Evolutionary conservation across 2,888 invertebrate species (phyloP).

Genomic region (Nemoura dubitans): DNA sequence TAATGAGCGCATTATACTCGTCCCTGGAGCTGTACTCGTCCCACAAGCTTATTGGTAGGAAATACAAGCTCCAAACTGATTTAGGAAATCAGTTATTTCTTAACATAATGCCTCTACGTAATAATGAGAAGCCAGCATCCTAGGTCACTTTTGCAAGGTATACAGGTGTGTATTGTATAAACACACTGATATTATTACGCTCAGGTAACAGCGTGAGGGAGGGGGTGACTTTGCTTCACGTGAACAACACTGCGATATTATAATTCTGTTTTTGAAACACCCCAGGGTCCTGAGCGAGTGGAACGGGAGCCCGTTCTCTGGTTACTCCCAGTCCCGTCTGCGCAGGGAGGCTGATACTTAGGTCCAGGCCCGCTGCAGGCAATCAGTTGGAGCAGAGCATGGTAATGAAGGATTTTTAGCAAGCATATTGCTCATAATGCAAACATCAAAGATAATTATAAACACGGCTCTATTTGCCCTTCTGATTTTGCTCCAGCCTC

Average conservation of each 20-base stretch:
- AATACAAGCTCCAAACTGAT: too few relatives aligned
- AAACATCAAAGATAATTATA: slow-evolving; percentile 17
- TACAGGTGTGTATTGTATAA: neutral
- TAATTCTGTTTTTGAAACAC: slow-evolving; percentile 34
- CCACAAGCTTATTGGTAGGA: too few relatives aligned
- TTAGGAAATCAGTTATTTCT: too few relatives aligned
- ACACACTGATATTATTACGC: neutral
- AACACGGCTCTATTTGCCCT: neutral
- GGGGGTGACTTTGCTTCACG: neutral
- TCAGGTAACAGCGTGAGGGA: neutral
- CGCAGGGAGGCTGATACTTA: slow-evolving; percentile 8
- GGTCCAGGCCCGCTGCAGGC: neutral
- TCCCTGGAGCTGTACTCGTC: too few relatives aligned
- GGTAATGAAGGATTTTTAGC: slow-evolving; percentile 45
- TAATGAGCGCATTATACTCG: too few relatives aligned
- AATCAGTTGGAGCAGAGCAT: slow-evolving; percentile 23
- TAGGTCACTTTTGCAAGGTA: too few relatives aligned
- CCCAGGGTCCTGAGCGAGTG: neutral
- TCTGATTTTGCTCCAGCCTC: neutral
- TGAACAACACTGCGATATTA: neutral
- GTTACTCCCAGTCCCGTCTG: neutral
- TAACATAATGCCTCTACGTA: too few relatives aligned
- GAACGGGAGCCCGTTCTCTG: slow-evolving; percentile 16
- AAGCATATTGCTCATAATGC: slow-evolving; percentile 45
- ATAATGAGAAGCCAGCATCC: too few relatives aligned